Base-by-base conservation (phyloP, 2,113 vertebrate genomes). In the Callipepla squamata region DNA sequence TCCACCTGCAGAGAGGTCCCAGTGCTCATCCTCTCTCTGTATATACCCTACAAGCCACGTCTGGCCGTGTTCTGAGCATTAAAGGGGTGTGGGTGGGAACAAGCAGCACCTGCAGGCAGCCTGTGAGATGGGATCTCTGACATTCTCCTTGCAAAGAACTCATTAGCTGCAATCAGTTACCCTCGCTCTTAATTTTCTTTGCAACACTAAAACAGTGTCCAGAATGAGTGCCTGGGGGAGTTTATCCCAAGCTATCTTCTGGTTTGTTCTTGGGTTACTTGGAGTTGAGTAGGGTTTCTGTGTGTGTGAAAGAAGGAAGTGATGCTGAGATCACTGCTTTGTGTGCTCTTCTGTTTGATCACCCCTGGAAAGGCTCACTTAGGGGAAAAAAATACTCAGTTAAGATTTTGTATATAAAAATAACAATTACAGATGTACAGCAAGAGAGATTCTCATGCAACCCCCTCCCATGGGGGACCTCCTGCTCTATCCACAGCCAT, bases 1-100 rank as follows among this genome's bases (percentile, higher is more conserved):
- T 26, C 50, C 1, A 0, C 2, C 3, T 3, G 3, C 1, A 25
- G 1, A 1, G 2, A 32, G 7, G 4, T 0, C 0, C 0, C 17
- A 1, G 0, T 0, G 0, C 2, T 40, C 23, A 1, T 40, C 17
- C 13, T 50, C 30, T 26, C 22, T 62, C 1, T 34, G 13, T 26
- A 7, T 48, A 1, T n/a, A 18, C 7, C 57, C 32, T 61, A 15
- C 38, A 53, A 3, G 32, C 14, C 2, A 13, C 32, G 40, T 18
- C 19, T 66, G 38, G 12, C 25, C 30, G 28, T 3, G 0, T 67
- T 63, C 15, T 70, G 57, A 6, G 22, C 4, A 7, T 77, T 72
- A 40, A 6, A 18, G 47, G 11, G 16, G 21, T 21, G 19, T 26
- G 89, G 28, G 4, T 6, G 28, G n/a, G 6, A 77, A 77, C 17